These are phyloP conservation scores for Anisognathus igniventris DNA, from an alignment of 2,797 vertebrate species.

Conservation along the genomic window DNA sequence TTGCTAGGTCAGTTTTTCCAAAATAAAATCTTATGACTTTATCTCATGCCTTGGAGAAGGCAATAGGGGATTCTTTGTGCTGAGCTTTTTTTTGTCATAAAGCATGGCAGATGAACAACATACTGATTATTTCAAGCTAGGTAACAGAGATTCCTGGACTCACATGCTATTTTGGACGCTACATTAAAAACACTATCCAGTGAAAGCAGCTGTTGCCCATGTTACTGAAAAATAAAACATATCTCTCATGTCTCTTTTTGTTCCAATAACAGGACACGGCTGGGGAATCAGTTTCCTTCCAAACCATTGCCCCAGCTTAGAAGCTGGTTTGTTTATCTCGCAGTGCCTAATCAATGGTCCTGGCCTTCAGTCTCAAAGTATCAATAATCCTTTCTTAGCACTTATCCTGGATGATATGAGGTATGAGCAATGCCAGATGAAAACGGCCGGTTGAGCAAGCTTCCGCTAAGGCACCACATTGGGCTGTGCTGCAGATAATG, in stretches of 20 bases:
- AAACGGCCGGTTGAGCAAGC: background rate
- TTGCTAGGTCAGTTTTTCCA: background rate
- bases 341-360: background rate
- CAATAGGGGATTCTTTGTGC: background rate
- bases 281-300: background rate
- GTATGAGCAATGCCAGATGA: background rate
- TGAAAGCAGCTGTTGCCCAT: background rate
- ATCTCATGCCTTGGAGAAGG: background rate
- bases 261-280: background rate
- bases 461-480: background rate
- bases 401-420: background rate
- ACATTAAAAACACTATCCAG: background rate
- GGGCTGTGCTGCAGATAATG: background rate
- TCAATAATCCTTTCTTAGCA: background rate
- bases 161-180: background rate
- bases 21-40: background rate
- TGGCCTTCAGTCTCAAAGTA: background rate
- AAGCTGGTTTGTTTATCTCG: background rate
- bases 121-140: background rate
- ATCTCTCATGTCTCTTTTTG: background rate
- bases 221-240: conserved; percentile 3
- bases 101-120: background rate
- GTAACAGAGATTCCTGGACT: background rate
- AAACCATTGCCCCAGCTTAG: background rate
- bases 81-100: background rate